Conservation (phyloP, 2,888 invertebrate genomes). For the Hypsopygia costalis region DNA sequence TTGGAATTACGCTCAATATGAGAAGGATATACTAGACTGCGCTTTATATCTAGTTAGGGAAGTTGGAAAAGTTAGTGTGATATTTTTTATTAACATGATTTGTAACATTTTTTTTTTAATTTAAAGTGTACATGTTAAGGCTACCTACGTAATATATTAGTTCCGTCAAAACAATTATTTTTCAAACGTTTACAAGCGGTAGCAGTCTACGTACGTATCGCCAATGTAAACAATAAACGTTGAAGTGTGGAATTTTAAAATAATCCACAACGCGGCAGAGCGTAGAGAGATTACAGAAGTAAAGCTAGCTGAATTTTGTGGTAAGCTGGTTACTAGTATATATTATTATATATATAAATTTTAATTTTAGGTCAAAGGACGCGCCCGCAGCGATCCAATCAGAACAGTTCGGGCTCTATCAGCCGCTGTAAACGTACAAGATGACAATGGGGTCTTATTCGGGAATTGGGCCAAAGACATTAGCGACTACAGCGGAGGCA, state of each 20-base stretch:
- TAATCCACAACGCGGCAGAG: too few relatives aligned
- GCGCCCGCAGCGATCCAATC: constrained; percentile 88
- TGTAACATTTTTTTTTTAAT: neutral
- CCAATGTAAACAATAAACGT: too few relatives aligned
- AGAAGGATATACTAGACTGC: constrained; percentile 90
- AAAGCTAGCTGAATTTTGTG: too few relatives aligned
- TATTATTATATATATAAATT: too few relatives aligned
- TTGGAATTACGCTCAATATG: constrained; percentile 96
- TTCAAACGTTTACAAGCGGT: too few relatives aligned
- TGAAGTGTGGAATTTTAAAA: too few relatives aligned
- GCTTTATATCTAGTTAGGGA: constrained; percentile 86
- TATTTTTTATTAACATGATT: neutral
- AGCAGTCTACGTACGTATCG: too few relatives aligned
- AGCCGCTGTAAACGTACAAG: constrained; percentile 92
- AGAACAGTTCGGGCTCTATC: constrained; percentile 89
- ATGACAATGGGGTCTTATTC: constrained; percentile 91
- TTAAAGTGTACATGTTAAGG: too few relatives aligned
- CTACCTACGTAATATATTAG: too few relatives aligned
- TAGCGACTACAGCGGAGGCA: constrained; percentile 91
- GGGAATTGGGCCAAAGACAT: constrained; percentile 94
- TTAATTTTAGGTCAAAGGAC: constrained; percentile 67
- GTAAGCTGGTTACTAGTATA: too few relatives aligned
- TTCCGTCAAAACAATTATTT: neutral
- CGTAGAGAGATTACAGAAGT: too few relatives aligned
- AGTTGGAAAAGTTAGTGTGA: constrained; percentile 82